phyloP scores from a whole-genome alignment of 2,888 invertebrate species.

The Saturnia pavonia region DNA sequence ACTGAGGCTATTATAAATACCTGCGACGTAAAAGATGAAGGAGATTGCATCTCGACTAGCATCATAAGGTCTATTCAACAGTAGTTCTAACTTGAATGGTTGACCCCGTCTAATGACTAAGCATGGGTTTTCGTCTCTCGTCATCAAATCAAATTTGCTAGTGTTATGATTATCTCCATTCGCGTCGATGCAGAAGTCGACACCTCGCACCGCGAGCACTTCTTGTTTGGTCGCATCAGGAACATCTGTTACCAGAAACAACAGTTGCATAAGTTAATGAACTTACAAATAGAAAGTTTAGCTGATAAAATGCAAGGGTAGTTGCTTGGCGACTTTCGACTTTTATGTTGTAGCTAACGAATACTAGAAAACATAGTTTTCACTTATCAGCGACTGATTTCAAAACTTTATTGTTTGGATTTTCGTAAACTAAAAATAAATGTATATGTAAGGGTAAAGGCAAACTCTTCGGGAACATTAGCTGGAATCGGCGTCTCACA shows the following conservation, averaged over 20 bases:
- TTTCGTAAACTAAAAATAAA: no score
- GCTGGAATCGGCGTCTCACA: no score
- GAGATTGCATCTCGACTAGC: conserved; percentile 89
- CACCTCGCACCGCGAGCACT: conserved; percentile 86
- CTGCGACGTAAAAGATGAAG: conserved; percentile 90
- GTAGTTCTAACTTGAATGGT: conserved; percentile 87
- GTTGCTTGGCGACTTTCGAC: neutral
- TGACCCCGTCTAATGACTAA: conserved; percentile 93
- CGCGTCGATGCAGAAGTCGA: conserved; percentile 87
- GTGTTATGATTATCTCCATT: conserved; percentile 92
- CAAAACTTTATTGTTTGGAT: no score
- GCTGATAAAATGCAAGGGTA: no score
- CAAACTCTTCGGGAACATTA: no score
- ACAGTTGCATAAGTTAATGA: conserved; percentile 5
- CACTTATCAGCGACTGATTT: no score
- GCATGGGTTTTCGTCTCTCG: conserved; percentile 79
- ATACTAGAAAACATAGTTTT: no score
- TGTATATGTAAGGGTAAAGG: no score
- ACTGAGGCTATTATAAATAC: conserved; percentile 63
- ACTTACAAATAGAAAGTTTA: neutral
- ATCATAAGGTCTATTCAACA: conserved; percentile 88
- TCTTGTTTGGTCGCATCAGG: conserved; percentile 75
- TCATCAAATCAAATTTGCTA: conserved; percentile 88
- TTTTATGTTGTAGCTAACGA: neutral
- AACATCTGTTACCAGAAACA: conserved; percentile 63